Evolutionary conservation across 2,797 vertebrate species (phyloP), one percentile per base, ranked within the genome.

Genomic region (Onychomys leucogaster): DNA sequence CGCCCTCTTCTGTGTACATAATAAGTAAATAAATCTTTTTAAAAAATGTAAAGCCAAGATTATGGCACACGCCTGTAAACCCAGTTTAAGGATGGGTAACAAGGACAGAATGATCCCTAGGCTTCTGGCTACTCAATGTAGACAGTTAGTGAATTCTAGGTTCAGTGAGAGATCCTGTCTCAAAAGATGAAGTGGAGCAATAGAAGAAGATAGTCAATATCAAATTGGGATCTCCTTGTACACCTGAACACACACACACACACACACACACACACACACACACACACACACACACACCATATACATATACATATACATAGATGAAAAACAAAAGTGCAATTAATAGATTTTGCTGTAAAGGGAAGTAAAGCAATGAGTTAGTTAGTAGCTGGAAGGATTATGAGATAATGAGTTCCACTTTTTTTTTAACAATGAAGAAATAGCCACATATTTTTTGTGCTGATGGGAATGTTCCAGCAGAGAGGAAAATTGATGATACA

Each of bases 391-490:
- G 2, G 82, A 76, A 91, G 55, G 11, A 23, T 46, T 93, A 37
- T 69, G 32, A 88, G n/a, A 93, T 75, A 89, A 92, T n/a, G 78
- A 78, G 27, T 61, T 95, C 93, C 94, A 21, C 67, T 89, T 92
- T 85, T 65, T 81, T 61, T 91, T 85, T 86, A 21, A 96, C 27
- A 29, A 46, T 97, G 88, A 93, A 94, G 90, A 96, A 97, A 94
- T 78, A 94, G 84, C 63, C 90, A 29, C 85, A 88, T 92, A 86
- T 89, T 97, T 97, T 97, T 95, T 96, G 91, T 96, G 94, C 95
- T 97, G 94, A 96, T 97, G 85, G 37, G 95, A 82, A 92, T 94
- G 85, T 96, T 97, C 93, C 75, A 95, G 84, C 73, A 85, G 92
- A 96, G 87, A 91, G 65, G 67, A 59, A 96, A 96, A 94, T 0